Evolutionary conservation across 2,797 vertebrate species (phyloP), one percentile per base, ranked within the genome.

Genomic region (Lagorchestes hirsutus): DNA sequence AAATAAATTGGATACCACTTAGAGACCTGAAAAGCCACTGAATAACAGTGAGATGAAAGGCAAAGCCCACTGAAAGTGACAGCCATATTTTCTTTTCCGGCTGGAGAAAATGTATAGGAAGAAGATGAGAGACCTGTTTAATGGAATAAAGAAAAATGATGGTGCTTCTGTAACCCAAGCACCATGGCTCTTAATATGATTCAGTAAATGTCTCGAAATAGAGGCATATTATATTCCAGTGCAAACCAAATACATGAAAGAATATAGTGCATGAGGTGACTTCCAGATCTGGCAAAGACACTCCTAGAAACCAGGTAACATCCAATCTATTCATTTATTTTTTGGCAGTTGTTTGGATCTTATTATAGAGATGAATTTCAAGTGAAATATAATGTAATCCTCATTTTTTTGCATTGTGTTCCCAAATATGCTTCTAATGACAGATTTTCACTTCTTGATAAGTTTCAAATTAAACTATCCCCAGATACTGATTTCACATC

Each of bases 1-100:
- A 98, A 96, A 98, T 98, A 98, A 98, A 98, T 97, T 98, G 97
- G 97, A 98, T 97, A 92, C 91, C 96, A 98, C 97, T 98, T 97
- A 98, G 91, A 97, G 95, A 96, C 96, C 95, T 95, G 91, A 98
- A 98, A 98, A 96, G 96, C 93, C 93, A 93, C 96, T 93, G 96
- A 97, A 92, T 95, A 97, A 91, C 91, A 96, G 91, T 6, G 95
- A 98, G 98, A 98, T 98, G 95, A 98, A 99, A 98, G 97, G 95
- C 95, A 98, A 98, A 97, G 0, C n/a, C 96, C 98, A 97, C 97
- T 5, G 96, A 90, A 98, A 98, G 97, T 96, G 95, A 98, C 97
- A 98, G 97, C 93, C 96, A 87, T 98, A 96, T 98, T 98, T 98
- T 97, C 97, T 98, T 97, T 97, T 90, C 96, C 96, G 59, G 94